A percentile compares a stretch with the other conserved stretches of the same genome.
Evolutionary conservation across 2,888 invertebrate species (phyloP).

Genomic region (Leucophenga montana): DNA sequence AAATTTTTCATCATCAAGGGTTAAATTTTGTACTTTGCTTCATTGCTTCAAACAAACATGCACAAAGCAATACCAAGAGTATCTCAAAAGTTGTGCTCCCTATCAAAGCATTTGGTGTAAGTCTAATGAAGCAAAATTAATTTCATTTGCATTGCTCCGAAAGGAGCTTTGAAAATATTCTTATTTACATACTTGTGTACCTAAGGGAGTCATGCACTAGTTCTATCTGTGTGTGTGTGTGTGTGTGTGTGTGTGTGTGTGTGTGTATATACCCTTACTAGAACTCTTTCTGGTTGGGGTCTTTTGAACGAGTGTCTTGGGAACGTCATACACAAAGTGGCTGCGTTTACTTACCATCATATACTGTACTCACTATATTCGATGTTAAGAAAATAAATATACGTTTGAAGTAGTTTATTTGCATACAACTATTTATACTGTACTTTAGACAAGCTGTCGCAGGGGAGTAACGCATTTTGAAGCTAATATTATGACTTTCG

Average conservation of each 20-base stretch:
- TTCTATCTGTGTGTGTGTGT: background rate
- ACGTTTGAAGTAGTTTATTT: no score
- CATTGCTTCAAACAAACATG: background rate
- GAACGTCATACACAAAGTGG: no score
- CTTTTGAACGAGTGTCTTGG: no score
- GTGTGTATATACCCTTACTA: slow-evolving; percentile 32
- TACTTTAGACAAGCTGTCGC: no score
- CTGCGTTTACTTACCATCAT: no score
- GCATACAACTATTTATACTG: no score
- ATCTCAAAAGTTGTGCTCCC: background rate
- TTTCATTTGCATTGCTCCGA: slow-evolving; percentile 37
- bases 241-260: background rate
- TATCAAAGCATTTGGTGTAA: slow-evolving; percentile 19
- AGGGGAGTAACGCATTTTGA: no score
- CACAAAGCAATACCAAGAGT: background rate
- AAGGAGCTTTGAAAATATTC: slow-evolving; percentile 17
- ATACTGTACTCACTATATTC: no score
- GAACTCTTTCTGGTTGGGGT: no score
- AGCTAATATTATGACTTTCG: no score
- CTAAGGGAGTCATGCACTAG: background rate
- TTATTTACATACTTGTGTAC: background rate
- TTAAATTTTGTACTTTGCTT: background rate
- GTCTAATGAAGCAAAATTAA: slow-evolving; percentile 43
- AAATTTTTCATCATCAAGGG: background rate
- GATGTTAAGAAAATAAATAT: no score